Evolutionary conservation across 1,140 invertebrate species (phyloP).

Genomic region (Sminthurides bifidus): DNA sequence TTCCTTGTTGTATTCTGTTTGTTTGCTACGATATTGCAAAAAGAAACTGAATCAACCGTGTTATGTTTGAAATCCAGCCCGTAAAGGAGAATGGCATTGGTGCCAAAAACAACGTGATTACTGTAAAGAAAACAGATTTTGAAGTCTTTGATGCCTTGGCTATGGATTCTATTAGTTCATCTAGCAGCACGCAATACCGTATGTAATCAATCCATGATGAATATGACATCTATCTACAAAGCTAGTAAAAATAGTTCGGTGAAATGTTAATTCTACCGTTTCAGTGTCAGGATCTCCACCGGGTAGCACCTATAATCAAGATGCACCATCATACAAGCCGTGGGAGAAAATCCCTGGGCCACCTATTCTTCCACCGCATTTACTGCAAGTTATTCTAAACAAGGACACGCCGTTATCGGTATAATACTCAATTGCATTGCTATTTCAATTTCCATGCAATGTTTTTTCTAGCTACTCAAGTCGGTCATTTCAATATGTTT

Average conservation of each 20-base stretch:
- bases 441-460: background rate
- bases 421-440: conserved; percentile 31
- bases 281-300: conserved; percentile 37
- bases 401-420: conserved; percentile 91
- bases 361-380: conserved; percentile 92
- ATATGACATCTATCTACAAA: background rate
- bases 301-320: conserved; percentile 64
- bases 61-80: conserved; percentile 46
- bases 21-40: too few relatives aligned
- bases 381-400: conserved; percentile 96
- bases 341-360: conserved; percentile 86
- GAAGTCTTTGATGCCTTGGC: conserved; percentile 95
- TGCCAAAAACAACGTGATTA: conserved; percentile 81
- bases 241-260: background rate
- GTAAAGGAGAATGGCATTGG: conserved; percentile 75
- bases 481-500: background rate
- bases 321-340: conserved; percentile 76
- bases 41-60: too few relatives aligned
- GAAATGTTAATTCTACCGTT: background rate
- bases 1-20: too few relatives aligned
- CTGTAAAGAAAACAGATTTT: conserved; percentile 87
- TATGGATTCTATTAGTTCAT: conserved; percentile 69
- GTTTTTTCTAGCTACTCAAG: background rate
- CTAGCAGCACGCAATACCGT: conserved; percentile 17
- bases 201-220: background rate